Percentiles rank a stretch among this genome's conserved stretches.
phyloP scores from a whole-genome alignment of 35 echinoderm and acorn worm species.

The Holothuria glaberrima region DNA sequence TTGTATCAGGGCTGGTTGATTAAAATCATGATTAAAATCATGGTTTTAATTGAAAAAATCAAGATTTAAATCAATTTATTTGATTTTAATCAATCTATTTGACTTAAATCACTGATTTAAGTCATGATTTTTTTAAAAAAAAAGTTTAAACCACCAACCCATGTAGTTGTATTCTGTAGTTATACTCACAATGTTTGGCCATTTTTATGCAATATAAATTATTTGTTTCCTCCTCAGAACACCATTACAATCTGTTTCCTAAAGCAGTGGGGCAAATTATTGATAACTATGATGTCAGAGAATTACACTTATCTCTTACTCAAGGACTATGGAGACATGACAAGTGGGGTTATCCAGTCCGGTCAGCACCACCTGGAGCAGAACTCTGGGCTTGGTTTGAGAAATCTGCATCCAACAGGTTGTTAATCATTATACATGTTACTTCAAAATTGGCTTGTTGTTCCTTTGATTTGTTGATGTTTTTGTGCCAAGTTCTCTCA shows the following conservation, averaged over 20 bases:
- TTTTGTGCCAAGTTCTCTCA: no score
- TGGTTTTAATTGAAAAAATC: no score
- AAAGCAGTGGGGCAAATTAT: constrained; percentile 92
- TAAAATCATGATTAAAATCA: no score
- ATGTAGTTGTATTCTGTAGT: background rate
- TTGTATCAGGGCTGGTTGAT: no score
- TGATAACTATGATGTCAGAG: constrained; percentile 79
- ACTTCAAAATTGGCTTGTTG: no score
- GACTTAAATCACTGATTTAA: no score
- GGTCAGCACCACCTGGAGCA: constrained; percentile 83
- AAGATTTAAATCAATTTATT: no score
- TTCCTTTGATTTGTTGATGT: no score
- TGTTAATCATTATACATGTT: background rate
- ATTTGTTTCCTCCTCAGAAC: constrained; percentile 31
- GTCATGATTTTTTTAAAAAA: no score
- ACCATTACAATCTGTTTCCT: constrained; percentile 96
- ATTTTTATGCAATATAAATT: background rate
- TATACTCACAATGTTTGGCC: background rate
- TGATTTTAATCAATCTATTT: no score
- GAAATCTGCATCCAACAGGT: background rate
- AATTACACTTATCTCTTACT: constrained; percentile 94
- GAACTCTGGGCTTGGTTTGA: constrained; percentile 96
- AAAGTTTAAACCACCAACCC: no score
- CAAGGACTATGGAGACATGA: constrained; percentile 91
- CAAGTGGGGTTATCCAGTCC: constrained; percentile 91